These are phyloP conservation scores for Cerceris ruficornis DNA, from an alignment of 2,888 invertebrate genomes.

Conservation along the genomic window DNA sequence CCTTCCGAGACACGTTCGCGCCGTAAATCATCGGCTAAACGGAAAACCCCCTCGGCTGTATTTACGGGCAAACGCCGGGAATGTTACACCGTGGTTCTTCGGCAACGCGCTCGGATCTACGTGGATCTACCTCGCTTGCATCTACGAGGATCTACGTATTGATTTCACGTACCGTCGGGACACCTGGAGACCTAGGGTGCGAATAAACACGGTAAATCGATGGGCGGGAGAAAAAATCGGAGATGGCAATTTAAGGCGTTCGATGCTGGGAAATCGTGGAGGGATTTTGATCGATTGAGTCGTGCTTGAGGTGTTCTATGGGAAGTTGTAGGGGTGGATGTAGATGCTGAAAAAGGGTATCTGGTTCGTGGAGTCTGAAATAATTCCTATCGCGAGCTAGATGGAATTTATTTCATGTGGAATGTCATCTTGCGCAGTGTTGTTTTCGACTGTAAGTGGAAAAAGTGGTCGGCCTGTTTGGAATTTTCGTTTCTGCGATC, in stretches of 20 bases:
- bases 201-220: conserved; percentile 25
- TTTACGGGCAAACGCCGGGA: conserved; percentile 58
- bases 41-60: conserved; percentile 70
- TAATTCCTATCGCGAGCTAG: too few species aligned
- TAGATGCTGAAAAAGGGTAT: too few species aligned
- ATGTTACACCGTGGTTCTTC: conserved; percentile 36
- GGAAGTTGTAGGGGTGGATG: too few species aligned
- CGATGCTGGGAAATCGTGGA: too few species aligned
- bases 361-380: too few species aligned
- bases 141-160: conserved; percentile 32
- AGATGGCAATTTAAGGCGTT: background rate
- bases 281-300: too few species aligned
- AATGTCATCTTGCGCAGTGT: too few species aligned
- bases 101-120: conserved; percentile 22
- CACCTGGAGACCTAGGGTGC: conserved; percentile 14
- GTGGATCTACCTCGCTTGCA: background rate
- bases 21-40: conserved; percentile 75
- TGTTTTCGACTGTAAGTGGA: too few species aligned
- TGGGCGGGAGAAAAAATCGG: background rate
- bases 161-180: conserved; percentile 44
- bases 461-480: too few species aligned
- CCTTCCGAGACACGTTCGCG: conserved; percentile 76
- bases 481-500: too few species aligned
- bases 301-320: too few species aligned
- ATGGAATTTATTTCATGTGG: too few species aligned